These are phyloP conservation scores for Zaprionus inermis DNA, from an alignment of 1,140 invertebrate species.

Conservation along the genomic window DNA sequence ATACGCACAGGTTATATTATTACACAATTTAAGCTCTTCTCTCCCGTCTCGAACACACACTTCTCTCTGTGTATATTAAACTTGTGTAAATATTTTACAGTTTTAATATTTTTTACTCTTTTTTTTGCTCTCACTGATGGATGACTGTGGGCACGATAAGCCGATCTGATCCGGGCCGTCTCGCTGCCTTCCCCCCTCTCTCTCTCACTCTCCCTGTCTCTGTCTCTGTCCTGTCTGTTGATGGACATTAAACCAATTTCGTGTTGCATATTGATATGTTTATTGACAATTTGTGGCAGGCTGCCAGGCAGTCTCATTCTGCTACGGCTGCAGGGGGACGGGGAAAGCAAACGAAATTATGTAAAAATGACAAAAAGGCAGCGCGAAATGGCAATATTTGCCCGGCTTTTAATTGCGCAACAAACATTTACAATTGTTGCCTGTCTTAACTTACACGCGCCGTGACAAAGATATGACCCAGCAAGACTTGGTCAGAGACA, in stretches of 20 bases:
- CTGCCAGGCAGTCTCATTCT: neutral
- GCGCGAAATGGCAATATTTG: slow-evolving; percentile 55
- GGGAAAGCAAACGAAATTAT: slow-evolving; percentile 76
- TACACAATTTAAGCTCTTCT: slow-evolving; percentile 28
- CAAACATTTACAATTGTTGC: slow-evolving; percentile 81
- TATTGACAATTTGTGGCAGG: slow-evolving; percentile 67
- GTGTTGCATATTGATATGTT: slow-evolving; percentile 71
- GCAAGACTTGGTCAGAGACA: slow-evolving; percentile 56
- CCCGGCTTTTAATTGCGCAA: slow-evolving; percentile 74
- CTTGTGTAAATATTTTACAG: slow-evolving; percentile 48
- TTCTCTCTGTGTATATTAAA: slow-evolving; percentile 25
- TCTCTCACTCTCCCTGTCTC: neutral
- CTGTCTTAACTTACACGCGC: slow-evolving; percentile 72
- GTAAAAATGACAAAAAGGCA: slow-evolving; percentile 43
- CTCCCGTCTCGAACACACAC: neutral
- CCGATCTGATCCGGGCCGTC: slow-evolving; percentile 17
- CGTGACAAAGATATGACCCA: slow-evolving; percentile 52
- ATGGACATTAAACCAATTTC: slow-evolving; percentile 74
- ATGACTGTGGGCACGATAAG: slow-evolving; percentile 45
- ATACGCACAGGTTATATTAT: slow-evolving; percentile 20
- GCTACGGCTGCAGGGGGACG: slow-evolving; percentile 13
- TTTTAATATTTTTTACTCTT: slow-evolving; percentile 9
- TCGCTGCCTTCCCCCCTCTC: neutral
- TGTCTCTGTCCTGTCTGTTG: slow-evolving; percentile 39
- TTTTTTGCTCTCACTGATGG: slow-evolving; percentile 39